phyloP scores from a whole-genome alignment of 2,888 invertebrate genomes.

The Hyposoter dolosus region DNA sequence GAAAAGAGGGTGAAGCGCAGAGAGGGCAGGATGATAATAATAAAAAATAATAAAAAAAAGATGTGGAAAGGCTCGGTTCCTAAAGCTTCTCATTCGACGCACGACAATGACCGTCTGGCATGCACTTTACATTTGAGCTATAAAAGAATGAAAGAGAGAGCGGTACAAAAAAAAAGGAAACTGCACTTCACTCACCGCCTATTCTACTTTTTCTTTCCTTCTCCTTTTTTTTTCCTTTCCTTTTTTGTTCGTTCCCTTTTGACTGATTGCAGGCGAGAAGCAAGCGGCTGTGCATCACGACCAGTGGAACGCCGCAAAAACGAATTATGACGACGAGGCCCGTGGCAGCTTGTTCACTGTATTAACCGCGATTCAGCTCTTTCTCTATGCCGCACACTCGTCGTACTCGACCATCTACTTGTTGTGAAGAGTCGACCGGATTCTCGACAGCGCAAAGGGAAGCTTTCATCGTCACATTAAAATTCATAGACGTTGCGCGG shows the following conservation, averaged over 20 bases:
- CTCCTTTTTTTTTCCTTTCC: conserved; percentile 54
- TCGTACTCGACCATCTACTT: conserved; percentile 68
- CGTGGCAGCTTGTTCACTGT: conserved; percentile 65
- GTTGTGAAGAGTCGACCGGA: conserved; percentile 65
- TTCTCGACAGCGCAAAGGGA: conserved; percentile 38
- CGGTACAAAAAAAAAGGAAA: conserved; percentile 40
- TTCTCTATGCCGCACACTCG: conserved; percentile 66
- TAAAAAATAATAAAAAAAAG: conserved; percentile 44
- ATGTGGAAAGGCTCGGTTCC: conserved; percentile 44
- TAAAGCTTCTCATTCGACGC: conserved; percentile 39
- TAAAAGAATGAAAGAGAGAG: conserved; percentile 44
- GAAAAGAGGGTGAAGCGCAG: conserved; percentile 36
- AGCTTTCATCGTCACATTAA: conserved; percentile 68
- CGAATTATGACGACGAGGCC: conserved; percentile 71
- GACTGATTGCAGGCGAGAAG: conserved; percentile 86
- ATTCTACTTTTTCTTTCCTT: conserved; percentile 37
- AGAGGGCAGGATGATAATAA: conserved; percentile 36
- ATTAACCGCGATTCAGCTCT: conserved; percentile 68
- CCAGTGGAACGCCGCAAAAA: conserved; percentile 87
- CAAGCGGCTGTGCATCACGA: conserved; percentile 89
- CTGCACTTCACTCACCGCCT: conserved; percentile 58
- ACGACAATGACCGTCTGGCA: conserved; percentile 67
- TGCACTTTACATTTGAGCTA: conserved; percentile 65
- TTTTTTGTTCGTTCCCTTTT: conserved; percentile 47
- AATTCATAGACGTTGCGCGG: conserved; percentile 66